Evolutionary conservation across 2,113 vertebrate species (phyloP).

Genomic region (Choloepus hoffmanni): DNA sequence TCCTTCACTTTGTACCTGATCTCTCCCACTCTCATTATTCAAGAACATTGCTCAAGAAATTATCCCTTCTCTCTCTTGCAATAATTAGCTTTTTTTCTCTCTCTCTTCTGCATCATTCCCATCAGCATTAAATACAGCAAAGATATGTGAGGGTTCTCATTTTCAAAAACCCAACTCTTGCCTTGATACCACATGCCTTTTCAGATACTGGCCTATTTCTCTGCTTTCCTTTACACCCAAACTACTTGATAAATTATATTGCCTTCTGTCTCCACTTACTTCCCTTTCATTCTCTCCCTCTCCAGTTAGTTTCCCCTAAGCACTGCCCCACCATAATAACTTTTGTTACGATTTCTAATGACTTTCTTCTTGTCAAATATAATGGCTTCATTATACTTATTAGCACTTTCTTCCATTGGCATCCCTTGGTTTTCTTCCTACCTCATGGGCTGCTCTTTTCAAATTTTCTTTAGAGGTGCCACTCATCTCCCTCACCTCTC

Average conservation of each 20-base stretch:
- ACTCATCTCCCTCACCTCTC: not conserved
- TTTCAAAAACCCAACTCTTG: not conserved
- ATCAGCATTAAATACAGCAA: not conserved
- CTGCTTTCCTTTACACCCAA: not conserved
- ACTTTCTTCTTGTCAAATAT: not conserved
- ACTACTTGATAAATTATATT: not conserved
- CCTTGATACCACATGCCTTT: not conserved
- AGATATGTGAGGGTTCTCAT: not conserved
- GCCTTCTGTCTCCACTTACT: not conserved
- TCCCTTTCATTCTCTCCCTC: not conserved
- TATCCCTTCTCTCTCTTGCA: not conserved
- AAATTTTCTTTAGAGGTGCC: not conserved
- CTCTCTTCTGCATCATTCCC: not conserved
- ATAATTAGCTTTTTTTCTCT: too few relatives aligned
- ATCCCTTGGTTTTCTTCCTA: not conserved
- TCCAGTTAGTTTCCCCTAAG: not conserved
- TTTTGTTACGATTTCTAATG: not conserved
- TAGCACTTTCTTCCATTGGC: not conserved
- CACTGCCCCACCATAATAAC: not conserved
- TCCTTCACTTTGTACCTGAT: not conserved
- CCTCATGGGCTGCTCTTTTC: not conserved
- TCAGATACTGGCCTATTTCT: not conserved
- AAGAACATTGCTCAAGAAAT: not conserved
- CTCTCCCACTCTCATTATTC: not conserved
- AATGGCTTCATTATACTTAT: not conserved